Evolutionary conservation across 2,888 invertebrate genomes (phyloP).

Genomic region (Pycnomerus fuliginosus): DNA sequence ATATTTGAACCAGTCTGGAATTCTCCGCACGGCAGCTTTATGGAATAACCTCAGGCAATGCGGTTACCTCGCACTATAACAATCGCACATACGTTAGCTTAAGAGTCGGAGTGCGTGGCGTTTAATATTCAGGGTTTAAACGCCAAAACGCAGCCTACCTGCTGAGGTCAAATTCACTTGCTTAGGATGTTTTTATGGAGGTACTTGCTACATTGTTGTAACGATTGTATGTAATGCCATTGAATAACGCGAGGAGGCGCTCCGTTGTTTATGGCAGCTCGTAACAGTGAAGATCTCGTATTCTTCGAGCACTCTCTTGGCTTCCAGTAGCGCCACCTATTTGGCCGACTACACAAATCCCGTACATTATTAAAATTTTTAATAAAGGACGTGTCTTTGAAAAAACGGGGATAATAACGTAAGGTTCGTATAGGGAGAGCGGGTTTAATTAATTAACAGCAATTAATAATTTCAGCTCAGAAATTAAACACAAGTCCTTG

Average conservation of each 20-base stretch:
- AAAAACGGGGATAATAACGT: conserved; percentile 14
- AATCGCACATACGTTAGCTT: conserved; percentile 37
- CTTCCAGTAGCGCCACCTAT: conserved; percentile 18
- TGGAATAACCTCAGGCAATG: conserved; percentile 48
- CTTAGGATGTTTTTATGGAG: too few species aligned
- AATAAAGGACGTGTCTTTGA: conserved; percentile 9
- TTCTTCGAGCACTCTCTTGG: conserved; percentile 8
- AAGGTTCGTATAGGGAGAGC: conserved; percentile 13
- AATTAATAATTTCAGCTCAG: conserved; percentile 25
- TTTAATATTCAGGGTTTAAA: conserved; percentile 5
- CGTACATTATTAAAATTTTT: conserved; percentile 12
- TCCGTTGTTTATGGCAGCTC: conserved; percentile 13
- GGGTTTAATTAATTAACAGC: conserved; percentile 23
- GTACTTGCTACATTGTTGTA: too few species aligned
- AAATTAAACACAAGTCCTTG: conserved; percentile 27
- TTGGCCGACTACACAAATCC: conserved; percentile 9
- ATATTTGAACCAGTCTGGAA: conserved; percentile 37
- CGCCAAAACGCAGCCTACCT: too few species aligned
- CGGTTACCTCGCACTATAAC: conserved; percentile 50
- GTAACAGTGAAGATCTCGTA: conserved; percentile 8
- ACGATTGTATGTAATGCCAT: conserved; percentile 12
- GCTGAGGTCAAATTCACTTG: too few species aligned
- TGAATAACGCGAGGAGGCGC: conserved; percentile 16
- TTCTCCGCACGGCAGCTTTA: conserved; percentile 38
- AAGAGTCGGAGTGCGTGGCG: conserved; percentile 22